Evolutionary conservation across 2,113 vertebrate species (phyloP), one percentile per base, ranked within the genome.

Genomic region (Sander vitreus): DNA sequence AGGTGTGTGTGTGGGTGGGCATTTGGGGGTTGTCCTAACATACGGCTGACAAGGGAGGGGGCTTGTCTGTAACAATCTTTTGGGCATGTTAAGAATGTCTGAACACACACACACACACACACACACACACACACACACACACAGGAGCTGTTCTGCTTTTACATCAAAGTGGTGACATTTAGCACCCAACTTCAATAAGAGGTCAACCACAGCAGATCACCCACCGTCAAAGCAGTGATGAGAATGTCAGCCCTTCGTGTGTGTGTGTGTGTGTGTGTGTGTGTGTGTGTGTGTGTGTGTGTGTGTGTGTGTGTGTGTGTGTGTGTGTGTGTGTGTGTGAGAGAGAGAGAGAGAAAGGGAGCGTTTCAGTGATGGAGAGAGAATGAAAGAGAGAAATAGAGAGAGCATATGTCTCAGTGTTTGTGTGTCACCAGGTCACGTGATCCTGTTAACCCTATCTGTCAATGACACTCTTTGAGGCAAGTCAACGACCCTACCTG

Each of bases 161-260:
- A 90, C 91, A 93, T 94, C 94, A 96, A 95, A 95, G 92, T 83
- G 75, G 60, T 81, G 88, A 89, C 91, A 90, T 90, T 91, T 93
- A 78, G 83, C 92, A 85, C 78, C 81, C 65, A 21, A 62, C 76
- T 74, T 93, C 91, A 93, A 78, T 85, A 84, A 89, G 89, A 90
- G 91, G 89, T 88, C 91, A 88, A 82, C 83, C 76, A 36, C 84
- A 75, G 89, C 50, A 73, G 88, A 90, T 89, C 90, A 84, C 89
- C 85, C 75, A 88, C 87, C 70, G 83, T 81, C 89, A 89, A 78
- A 88, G 85, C 16, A 1, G 23, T 10, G 76, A 79, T 69, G 71
- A 89, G 78, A 80, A 72, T 73, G 80, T 90, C 84, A 84, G 43
- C 89, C 78, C 73, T 27, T 50, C 33, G 6, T 19, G 9, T 45